Base-by-base conservation (phyloP, 2,888 invertebrate genomes). In the Coronaproctus castanopsis region DNA sequence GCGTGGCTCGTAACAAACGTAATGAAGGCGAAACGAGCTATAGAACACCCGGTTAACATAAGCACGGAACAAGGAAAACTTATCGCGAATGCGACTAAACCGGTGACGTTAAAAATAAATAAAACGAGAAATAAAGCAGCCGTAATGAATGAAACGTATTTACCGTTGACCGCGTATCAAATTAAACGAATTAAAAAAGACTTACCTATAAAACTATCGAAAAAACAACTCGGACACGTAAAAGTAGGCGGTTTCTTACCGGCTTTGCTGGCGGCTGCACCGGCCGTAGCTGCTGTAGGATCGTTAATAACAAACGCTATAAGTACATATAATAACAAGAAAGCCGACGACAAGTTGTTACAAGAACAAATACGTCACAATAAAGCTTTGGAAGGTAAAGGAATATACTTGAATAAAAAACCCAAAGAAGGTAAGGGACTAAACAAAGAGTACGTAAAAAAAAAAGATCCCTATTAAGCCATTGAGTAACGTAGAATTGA, bases 351-450 rank as follows among this genome's bases (percentile, higher is more conserved):
- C 66, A 62, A 68, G 62, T 59, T 67, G 62, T 63, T 69, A 51
- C 60, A 64, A 20, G 70, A 72, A 65, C 64, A 62, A 22, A 58
- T 66, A 55, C 65, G 69, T 3, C 71, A 70, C 62, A 71, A 72
- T 63, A 61, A 65, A 63, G 63, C 62, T n/a, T 70, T 71, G 69
- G 71, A 72, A 66, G 64, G 67, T 53, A 69, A 70, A 52, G 69
- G 68, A 22, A 57, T 70, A 62, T 60, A 18, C 21, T 63, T 21
- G 62, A 54, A 20, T 24, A 62, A 24, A 48, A 49, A 59, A 65
- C 65, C 1, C 64, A 67, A 51, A 66, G 60, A 62, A 63, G 55
- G 2, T 67, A 66, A 3, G 61, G n/a, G 2, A 2, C 14, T 36
- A 20, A 10, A 36, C 24, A n/a, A 48, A 18, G 2, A 18, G 50